Evolutionary conservation across 1,140 invertebrate genomes (phyloP), one percentile per base, ranked within the genome.

Genomic region (Brachionus paranguensis): DNA sequence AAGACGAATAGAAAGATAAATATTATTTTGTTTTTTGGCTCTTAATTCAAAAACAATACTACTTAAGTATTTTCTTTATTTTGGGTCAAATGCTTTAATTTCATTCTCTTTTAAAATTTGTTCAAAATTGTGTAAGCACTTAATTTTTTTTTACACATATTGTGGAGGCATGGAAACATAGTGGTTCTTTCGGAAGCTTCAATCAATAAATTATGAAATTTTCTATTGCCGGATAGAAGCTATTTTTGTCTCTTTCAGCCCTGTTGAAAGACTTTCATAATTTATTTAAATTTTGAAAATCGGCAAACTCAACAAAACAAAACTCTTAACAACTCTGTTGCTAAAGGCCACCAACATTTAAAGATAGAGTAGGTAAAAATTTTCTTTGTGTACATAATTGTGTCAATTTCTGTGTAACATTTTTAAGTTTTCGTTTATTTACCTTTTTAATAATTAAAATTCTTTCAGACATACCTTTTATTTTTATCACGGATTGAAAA

Each of bases 171-270:
- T 68, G 65, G 65, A 33, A 68, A 68, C 65, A 68, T 29, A 33
- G 29, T 68, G 65, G 65, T 68, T 68, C 10, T 29, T 41, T 68
- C 65, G 65, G 27, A 68, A 68, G 27, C 12, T 33, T 68, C 14
- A 68, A 68, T 68, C 65, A 68, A 68, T 68, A 68, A 68, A 68
- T 68, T 68, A 68, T 68, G 65, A 68, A 68, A 68, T 33, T 68
- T 41, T 68, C 24, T 29, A 7, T 3, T 14, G 11, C 27, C 20
- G 20, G 53, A 24, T 60, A 20, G 53, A 20, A 60, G 20, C 20
- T 60, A 20, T 20, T 47, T 60, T 60, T 60, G 53, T 60, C 53
- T 60, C 20, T 60, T 47, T 60, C 20, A 60, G 53, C n/a, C 5
- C n/a, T 60, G 17, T 24, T 60, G 6, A 60, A 60, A 60, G 53